Conservation (phyloP, 64 coral and sea anemone species). For the Stichodactyla mertensii region DNA sequence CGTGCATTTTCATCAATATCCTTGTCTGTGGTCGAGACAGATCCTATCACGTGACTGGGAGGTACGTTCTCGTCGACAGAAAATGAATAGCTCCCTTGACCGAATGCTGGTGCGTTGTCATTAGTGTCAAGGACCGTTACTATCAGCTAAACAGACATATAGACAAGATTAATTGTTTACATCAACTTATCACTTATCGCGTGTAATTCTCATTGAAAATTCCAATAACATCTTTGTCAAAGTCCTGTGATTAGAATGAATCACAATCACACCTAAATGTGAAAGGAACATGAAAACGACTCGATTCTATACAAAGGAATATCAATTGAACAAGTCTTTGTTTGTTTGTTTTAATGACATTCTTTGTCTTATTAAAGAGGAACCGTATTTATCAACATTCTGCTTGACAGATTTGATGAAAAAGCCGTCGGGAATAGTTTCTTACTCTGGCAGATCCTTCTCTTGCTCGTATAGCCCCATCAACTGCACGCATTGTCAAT, state of each 20-base stretch:
- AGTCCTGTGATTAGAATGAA: too few species aligned
- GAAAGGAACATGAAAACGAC: too few species aligned
- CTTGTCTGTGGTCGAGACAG: slow-evolving; percentile 50
- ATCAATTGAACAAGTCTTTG: too few species aligned
- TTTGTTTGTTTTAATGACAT: too few species aligned
- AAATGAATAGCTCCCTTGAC: slow-evolving; percentile 36
- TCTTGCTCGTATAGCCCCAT: slow-evolving; percentile 61
- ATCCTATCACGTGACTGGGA: slow-evolving; percentile 24
- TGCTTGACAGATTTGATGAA: not conserved
- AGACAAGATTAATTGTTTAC: not conserved
- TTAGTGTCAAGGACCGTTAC: slow-evolving; percentile 70
- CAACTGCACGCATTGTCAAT: slow-evolving; percentile 57
- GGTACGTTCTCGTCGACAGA: slow-evolving; percentile 38
- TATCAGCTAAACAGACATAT: slow-evolving; percentile 31
- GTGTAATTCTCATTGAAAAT: too few species aligned
- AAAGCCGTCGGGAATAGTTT: not conserved
- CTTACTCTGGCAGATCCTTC: slow-evolving; percentile 65
- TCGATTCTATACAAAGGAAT: too few species aligned
- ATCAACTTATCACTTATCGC: not conserved
- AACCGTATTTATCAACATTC: too few species aligned
- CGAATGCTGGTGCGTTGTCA: slow-evolving; percentile 69
- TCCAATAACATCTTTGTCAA: too few species aligned
- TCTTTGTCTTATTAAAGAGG: too few species aligned
- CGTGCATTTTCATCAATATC: slow-evolving; percentile 54
- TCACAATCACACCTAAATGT: too few species aligned